A percentile compares a stretch with the other conserved stretches of the same genome.
These are phyloP conservation scores for Cheilosia vernalis DNA, from an alignment of 2,888 invertebrate genomes.

Conservation along the genomic window DNA sequence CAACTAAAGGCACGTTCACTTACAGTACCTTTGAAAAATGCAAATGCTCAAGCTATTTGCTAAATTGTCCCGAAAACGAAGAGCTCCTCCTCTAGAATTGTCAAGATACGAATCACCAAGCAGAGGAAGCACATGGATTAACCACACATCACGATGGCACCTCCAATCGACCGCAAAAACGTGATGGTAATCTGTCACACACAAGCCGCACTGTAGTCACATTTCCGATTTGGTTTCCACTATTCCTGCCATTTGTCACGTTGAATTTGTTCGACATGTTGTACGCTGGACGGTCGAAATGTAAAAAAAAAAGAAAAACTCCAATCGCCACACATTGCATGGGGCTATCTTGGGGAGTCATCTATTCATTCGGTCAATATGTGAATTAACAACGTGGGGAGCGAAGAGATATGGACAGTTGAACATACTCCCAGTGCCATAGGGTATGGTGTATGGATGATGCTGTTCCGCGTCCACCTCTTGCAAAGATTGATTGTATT, in stretches of 20 bases:
- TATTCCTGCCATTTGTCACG: constrained; percentile 67
- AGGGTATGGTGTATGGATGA: background rate
- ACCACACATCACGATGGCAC: constrained; percentile 70
- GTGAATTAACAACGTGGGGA: constrained; percentile 35
- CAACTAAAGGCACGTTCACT: constrained; percentile 41
- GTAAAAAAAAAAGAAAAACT: constrained; percentile 5
- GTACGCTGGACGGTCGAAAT: constrained; percentile 21
- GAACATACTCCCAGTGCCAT: background rate
- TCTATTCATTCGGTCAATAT: constrained; percentile 30
- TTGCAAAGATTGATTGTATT: constrained; percentile 55
- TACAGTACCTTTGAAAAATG: constrained; percentile 50
- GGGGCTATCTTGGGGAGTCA: constrained; percentile 3
- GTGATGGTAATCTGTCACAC: constrained; percentile 69
- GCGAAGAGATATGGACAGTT: constrained; percentile 2
- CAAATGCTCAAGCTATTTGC: constrained; percentile 62
- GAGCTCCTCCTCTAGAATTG: constrained; percentile 21
- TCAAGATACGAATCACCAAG: constrained; percentile 54
- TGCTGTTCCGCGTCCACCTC: constrained; percentile 30
- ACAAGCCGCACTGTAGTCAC: constrained; percentile 28
- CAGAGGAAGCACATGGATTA: constrained; percentile 46
- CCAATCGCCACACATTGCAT: background rate
- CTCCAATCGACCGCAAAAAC: constrained; percentile 73
- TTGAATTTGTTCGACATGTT: constrained; percentile 66
- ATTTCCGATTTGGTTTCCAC: constrained; percentile 56
- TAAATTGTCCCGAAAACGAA: constrained; percentile 51